Percentiles rank a stretch among this genome's conserved stretches.
These are phyloP conservation scores for Akabosia matsudoensis DNA, from an alignment of 1,140 invertebrate species.

Conservation along the genomic window DNA sequence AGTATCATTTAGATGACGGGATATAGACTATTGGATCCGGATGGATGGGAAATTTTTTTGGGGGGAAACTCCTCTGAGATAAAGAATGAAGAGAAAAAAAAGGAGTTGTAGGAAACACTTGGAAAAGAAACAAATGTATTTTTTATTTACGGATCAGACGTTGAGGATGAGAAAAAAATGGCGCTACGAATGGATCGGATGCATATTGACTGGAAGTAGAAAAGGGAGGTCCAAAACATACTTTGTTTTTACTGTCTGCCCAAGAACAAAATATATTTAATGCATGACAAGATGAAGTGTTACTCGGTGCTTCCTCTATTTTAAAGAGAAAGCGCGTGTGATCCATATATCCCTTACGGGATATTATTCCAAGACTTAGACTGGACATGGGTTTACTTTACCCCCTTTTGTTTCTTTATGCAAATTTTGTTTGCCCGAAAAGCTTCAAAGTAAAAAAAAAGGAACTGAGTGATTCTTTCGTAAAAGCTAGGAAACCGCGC, in stretches of 20 bases:
- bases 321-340: neutral
- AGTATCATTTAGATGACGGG: neutral
- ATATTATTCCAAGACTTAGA: no score
- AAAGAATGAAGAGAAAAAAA: no score
- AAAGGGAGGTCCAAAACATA: neutral
- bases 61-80: no score
- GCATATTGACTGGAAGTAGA: neutral
- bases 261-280: neutral
- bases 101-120: neutral
- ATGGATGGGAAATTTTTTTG: neutral
- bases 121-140: neutral
- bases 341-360: no score
- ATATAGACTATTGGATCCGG: neutral
- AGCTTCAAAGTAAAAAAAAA: neutral
- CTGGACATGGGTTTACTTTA: neutral
- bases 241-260: neutral
- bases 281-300: constrained; percentile 16
- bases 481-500: no score
- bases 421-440: neutral
- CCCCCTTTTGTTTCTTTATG: neutral
- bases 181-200: neutral
- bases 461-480: no score
- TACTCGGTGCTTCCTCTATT: neutral
- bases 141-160: neutral
- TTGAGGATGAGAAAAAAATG: no score